Evolutionary conservation across 2,888 invertebrate species (phyloP), one percentile per base, ranked within the genome.

Genomic region (Macrophya alboannulata): DNA sequence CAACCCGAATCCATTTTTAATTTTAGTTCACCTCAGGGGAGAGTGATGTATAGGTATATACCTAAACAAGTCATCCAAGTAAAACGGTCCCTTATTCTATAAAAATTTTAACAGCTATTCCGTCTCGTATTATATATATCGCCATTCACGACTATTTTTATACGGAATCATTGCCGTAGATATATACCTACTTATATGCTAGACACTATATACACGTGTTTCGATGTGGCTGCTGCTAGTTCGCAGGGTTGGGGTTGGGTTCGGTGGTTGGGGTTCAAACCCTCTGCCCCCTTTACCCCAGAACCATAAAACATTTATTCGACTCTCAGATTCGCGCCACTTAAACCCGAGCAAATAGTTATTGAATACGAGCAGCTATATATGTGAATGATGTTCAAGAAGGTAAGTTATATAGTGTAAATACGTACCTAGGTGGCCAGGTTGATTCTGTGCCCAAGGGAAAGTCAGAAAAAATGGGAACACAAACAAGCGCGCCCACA

Each of bases 301-400:
- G 25, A 21, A 25, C 37, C 48, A 71, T 83, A 68, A 83, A 83
- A 83, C 83, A 83, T 83, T 83, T 83, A 68, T 83, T 83, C 68
- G 48, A 71, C 83, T 68, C 83, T 68, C 83, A 48, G 68, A 83
- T 83, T 83, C 40, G 10, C 62, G 45, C 62, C 65, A 81, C 40
- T 81, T 81, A 62, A 81, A 81, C 43, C 45, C 51, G 25, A 48
- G 68, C 83, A 68, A 83, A 83, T 71, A 83, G 83, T 83, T 82
- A 82, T 83, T 68, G 83, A 51, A 37, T 83, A 71, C 31, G 10
- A 31, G 25, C 77, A 55, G 45, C 81, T 59, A 51, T n/a, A n/a
- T n/a, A n/a, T 51, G 31, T 31, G 77, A n/a, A 48, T 25, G 17
- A 77, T 31, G 37, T 77, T 17, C 25, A 77, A 48, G 76, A 48